phyloP scores from a whole-genome alignment of 2,888 invertebrate species.

The Tillus elongatus region DNA sequence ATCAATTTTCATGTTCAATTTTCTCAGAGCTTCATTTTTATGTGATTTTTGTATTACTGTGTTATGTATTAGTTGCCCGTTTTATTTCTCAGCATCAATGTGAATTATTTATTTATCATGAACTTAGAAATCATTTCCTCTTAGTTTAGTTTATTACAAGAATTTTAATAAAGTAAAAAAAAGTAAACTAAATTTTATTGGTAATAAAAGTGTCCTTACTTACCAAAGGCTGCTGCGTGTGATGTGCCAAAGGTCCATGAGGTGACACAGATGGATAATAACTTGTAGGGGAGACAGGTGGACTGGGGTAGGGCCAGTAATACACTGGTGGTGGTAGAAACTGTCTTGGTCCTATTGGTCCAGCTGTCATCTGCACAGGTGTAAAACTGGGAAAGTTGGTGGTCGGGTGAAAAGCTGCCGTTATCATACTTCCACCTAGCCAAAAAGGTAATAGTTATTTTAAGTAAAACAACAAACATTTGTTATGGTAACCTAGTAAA shows the following conservation, averaged over 20 bases:
- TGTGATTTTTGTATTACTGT: too few relatives aligned
- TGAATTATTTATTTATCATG: too few relatives aligned
- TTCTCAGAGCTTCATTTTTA: too few relatives aligned
- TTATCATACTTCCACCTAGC: constrained; percentile 53
- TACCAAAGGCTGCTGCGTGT: constrained; percentile 39
- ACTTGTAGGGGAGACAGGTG: constrained; percentile 86
- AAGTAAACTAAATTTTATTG: neutral
- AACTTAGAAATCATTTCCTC: too few relatives aligned
- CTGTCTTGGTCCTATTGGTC: constrained; percentile 37
- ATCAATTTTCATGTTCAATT: too few relatives aligned
- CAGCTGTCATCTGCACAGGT: constrained; percentile 37
- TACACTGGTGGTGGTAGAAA: constrained; percentile 61
- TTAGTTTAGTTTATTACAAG: too few relatives aligned
- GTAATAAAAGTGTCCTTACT: constrained; percentile 11
- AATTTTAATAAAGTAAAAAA: neutral
- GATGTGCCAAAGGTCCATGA: constrained; percentile 33
- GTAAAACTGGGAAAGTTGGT: constrained; percentile 38
- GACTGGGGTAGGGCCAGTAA: constrained; percentile 92
- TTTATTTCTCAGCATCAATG: too few relatives aligned
- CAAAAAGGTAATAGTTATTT: too few relatives aligned
- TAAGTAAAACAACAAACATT: too few relatives aligned
- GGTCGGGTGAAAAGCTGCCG: constrained; percentile 39
- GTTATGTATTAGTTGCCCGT: too few relatives aligned
- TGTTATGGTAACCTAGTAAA: too few relatives aligned
- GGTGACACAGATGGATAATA: constrained; percentile 60